phyloP scores from a whole-genome alignment of 2,888 invertebrate genomes.

The Scelioninae gen. 1 region DNA sequence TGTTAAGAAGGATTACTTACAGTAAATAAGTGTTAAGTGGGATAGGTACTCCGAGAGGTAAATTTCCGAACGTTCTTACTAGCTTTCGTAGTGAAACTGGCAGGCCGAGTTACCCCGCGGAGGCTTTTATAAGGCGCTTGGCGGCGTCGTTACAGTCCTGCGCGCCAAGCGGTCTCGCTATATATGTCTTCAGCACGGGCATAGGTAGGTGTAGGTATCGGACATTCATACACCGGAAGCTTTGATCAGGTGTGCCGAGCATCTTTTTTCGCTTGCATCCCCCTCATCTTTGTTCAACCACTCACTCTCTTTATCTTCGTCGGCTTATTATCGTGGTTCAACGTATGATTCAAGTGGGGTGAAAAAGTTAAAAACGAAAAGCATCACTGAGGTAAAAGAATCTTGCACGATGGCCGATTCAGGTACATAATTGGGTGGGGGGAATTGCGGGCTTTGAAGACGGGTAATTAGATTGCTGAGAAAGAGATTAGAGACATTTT shows the following conservation, averaged over 20 bases:
- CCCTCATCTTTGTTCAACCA: neutral
- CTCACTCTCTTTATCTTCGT: constrained; percentile 8
- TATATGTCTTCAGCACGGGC: constrained; percentile 34
- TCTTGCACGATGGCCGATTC: neutral
- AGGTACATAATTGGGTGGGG: constrained; percentile 18
- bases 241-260: constrained; percentile 56
- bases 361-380: constrained; percentile 21
- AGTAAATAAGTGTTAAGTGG: neutral
- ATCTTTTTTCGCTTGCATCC: constrained; percentile 5
- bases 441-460: constrained; percentile 22
- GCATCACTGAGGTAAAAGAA: neutral
- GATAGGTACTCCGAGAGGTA: constrained; percentile 43
- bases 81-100: constrained; percentile 78
- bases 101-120: constrained; percentile 77
- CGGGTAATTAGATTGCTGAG: neutral
- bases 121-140: constrained; percentile 81
- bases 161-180: constrained; percentile 73
- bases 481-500: constrained; percentile 26
- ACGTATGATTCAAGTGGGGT: constrained; percentile 20
- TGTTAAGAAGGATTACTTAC: constrained; percentile 13
- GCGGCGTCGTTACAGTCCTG: constrained; percentile 75
- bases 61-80: constrained; percentile 55
- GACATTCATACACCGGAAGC: constrained; percentile 62
- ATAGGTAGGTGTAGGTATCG: constrained; percentile 43
- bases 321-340: constrained; percentile 31